A percentile compares a stretch with the other conserved stretches of the same genome.
Evolutionary conservation across 2,113 vertebrate species (phyloP).

Genomic region (Pseudorasbora parva): DNA sequence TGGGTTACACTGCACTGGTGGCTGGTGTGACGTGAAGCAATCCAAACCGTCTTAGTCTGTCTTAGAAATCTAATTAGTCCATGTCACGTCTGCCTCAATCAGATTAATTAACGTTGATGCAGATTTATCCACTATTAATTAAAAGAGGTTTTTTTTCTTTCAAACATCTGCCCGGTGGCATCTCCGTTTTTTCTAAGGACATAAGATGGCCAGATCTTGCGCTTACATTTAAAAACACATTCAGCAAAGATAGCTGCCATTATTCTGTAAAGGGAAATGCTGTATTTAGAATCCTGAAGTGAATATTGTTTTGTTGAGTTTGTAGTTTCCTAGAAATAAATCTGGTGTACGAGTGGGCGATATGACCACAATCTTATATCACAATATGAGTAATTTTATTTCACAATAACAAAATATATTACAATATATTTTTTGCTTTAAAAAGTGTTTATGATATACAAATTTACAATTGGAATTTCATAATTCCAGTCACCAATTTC

Average conservation of each 20-base stretch:
- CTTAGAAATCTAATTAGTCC: background rate
- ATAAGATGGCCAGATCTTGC: background rate
- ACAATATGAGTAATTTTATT: too few species aligned
- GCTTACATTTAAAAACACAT: background rate
- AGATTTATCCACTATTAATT: slow-evolving; percentile 37
- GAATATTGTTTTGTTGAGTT: background rate
- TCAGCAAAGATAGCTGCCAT: background rate
- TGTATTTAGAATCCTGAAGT: background rate
- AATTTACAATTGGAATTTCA: too few species aligned
- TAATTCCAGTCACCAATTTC: too few species aligned
- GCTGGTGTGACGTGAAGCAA: background rate
- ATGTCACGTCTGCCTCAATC: slow-evolving; percentile 33
- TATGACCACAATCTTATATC: too few species aligned
- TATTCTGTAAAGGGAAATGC: background rate
- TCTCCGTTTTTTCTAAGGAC: slow-evolving; percentile 23
- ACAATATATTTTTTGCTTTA: too few species aligned
- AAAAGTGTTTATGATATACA: too few species aligned
- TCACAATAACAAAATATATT: too few species aligned
- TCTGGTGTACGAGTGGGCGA: too few species aligned
- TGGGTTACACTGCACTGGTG: background rate
- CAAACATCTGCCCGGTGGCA: slow-evolving; percentile 1
- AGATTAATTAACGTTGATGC: slow-evolving; percentile 48
- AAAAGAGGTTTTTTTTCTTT: slow-evolving; percentile 34
- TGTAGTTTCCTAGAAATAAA: background rate
- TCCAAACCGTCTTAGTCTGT: background rate